phyloP scores from a whole-genome alignment of 2,888 invertebrate genomes.

The Agrochola circellaris region DNA sequence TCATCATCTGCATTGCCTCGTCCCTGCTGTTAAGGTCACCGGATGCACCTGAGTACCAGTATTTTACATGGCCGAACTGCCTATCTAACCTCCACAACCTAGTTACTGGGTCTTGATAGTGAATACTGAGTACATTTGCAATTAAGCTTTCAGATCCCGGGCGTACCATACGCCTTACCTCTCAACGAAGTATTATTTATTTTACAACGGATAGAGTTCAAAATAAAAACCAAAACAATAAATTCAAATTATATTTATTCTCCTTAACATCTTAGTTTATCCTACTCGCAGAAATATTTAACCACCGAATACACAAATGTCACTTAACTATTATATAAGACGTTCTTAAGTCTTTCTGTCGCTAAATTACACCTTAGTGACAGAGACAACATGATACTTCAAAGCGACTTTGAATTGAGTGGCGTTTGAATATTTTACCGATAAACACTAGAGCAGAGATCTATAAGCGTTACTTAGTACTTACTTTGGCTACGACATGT shows the following conservation, averaged over 20 bases:
- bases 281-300: slow-evolving; percentile 2
- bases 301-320: not conserved
- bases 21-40: too few species aligned
- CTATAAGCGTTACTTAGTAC: not conserved
- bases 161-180: not conserved
- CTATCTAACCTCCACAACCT: not conserved
- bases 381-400: too few species aligned
- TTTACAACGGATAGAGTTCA: not conserved
- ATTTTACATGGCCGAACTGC: not conserved
- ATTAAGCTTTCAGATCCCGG: not conserved
- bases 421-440: not conserved
- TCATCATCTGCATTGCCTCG: too few species aligned
- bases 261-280: slow-evolving; percentile 12
- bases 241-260: slow-evolving; percentile 31
- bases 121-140: not conserved
- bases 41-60: too few species aligned
- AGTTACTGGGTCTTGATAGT: not conserved
- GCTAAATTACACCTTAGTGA: not conserved
- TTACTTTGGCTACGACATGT: not conserved
- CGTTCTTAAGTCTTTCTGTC: not conserved
- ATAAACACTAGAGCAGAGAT: not conserved
- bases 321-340: not conserved
- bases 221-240: not conserved
- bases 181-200: not conserved
- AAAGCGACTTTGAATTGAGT: not conserved